Conservation (phyloP, 2,797 vertebrate species). For the Syndactyla subalaris region DNA sequence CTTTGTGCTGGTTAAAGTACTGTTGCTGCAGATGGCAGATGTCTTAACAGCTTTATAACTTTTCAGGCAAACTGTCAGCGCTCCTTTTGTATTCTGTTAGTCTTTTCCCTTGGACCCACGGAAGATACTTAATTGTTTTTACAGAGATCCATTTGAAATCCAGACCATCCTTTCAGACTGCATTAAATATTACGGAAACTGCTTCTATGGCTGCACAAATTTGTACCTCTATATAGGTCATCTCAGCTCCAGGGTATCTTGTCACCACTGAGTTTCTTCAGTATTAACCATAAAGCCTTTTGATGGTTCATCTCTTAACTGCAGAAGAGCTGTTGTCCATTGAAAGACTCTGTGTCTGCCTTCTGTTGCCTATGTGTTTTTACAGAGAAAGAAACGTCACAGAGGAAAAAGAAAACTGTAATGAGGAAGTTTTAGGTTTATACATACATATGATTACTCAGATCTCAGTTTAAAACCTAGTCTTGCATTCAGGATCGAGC, state of each 20-base stretch:
- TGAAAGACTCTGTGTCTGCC: background rate
- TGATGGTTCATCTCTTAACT: background rate
- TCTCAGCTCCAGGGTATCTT: background rate
- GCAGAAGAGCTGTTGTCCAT: background rate
- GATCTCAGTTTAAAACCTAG: background rate
- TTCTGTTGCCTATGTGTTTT: background rate
- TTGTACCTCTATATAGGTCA: background rate
- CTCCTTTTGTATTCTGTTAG: background rate
- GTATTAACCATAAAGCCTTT: background rate
- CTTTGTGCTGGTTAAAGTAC: background rate
- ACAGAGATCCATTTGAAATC: background rate
- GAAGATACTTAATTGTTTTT: background rate
- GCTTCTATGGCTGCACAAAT: background rate
- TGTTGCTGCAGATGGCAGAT: background rate
- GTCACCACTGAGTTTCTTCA: background rate
- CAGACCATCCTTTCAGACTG: background rate
- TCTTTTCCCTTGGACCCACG: background rate
- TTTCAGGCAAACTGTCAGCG: background rate
- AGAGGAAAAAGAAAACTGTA: background rate
- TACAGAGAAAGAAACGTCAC: background rate
- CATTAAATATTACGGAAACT: background rate
- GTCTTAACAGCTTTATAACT: background rate
- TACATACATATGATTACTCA: accelerated
- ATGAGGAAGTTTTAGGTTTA: background rate
- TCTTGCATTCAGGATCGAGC: background rate